These are phyloP conservation scores for Rhodophaea formosa DNA, from an alignment of 2,888 invertebrate species.

Conservation along the genomic window DNA sequence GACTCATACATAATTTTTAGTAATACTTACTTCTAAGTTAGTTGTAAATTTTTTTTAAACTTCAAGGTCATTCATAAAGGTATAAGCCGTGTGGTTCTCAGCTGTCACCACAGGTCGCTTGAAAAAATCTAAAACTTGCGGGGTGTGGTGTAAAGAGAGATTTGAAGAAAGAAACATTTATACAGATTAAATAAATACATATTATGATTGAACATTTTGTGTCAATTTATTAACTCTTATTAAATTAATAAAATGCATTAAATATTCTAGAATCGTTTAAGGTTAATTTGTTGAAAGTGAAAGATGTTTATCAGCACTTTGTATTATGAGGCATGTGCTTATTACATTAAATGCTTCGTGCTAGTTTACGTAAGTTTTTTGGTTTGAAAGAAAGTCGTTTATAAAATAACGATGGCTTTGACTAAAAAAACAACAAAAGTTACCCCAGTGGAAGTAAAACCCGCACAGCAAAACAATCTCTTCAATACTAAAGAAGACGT, in stretches of 20 bases:
- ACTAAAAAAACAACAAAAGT: constrained; percentile 41
- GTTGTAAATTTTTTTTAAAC: too few relatives aligned
- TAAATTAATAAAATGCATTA: not conserved
- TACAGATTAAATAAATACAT: too few relatives aligned
- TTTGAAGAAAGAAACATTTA: too few relatives aligned
- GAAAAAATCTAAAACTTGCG: too few relatives aligned
- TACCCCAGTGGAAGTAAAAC: constrained; percentile 30
- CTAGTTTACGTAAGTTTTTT: not conserved
- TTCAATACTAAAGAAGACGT: constrained; percentile 25
- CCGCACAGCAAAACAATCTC: constrained; percentile 34
- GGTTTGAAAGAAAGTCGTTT: not conserved
- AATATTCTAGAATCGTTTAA: constrained; percentile 7
- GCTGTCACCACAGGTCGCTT: too few relatives aligned
- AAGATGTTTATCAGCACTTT: constrained; percentile 28
- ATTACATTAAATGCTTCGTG: constrained; percentile 5
- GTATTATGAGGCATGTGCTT: constrained; percentile 15
- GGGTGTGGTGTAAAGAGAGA: too few relatives aligned
- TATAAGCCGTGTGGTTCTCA: too few relatives aligned
- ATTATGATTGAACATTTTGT: too few relatives aligned
- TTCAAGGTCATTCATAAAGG: too few relatives aligned
- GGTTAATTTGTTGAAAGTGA: constrained; percentile 26
- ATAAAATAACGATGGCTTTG: constrained; percentile 27
- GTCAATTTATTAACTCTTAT: too few relatives aligned
- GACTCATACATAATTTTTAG: too few relatives aligned
- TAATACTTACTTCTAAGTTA: too few relatives aligned